Conservation (phyloP, 2,113 vertebrate species). For the Lasiurus cinereus region DNA sequence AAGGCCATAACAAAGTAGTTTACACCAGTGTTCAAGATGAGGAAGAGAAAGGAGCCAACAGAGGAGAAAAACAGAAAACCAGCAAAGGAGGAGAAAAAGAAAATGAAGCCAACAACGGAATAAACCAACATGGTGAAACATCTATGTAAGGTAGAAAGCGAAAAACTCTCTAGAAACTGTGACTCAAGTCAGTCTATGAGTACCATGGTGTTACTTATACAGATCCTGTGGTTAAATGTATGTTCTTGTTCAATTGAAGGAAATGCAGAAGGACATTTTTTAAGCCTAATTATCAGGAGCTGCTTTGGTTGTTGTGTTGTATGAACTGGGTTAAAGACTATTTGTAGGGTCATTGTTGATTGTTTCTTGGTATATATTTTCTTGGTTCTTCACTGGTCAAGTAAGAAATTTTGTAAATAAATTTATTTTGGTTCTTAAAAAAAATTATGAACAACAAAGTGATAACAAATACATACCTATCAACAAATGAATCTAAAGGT, state of each 20-base stretch:
- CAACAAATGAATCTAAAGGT: too few species aligned
- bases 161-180: not conserved
- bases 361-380: too few species aligned
- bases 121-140: constrained; percentile 17
- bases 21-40: constrained; percentile 64
- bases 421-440: too few species aligned
- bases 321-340: too few species aligned
- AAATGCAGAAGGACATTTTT: not conserved
- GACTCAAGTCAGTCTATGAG: not conserved
- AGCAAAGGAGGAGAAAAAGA: not conserved
- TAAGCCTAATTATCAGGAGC: too few species aligned
- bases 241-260: constrained; percentile 30
- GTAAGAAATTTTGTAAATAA: too few species aligned
- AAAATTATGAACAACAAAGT: too few species aligned
- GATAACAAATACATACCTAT: too few species aligned
- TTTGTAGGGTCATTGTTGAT: too few species aligned
- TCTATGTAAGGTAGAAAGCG: constrained; percentile 28
- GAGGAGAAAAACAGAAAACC: not conserved
- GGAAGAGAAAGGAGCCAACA: not conserved
- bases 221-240: constrained; percentile 2
- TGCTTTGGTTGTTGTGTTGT: too few species aligned
- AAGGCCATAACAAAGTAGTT: constrained; percentile 90
- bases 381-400: too few species aligned
- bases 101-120: not conserved
- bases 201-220: not conserved